Base-by-base conservation (phyloP, 2,113 vertebrate genomes). In the Orcinus orca region DNA sequence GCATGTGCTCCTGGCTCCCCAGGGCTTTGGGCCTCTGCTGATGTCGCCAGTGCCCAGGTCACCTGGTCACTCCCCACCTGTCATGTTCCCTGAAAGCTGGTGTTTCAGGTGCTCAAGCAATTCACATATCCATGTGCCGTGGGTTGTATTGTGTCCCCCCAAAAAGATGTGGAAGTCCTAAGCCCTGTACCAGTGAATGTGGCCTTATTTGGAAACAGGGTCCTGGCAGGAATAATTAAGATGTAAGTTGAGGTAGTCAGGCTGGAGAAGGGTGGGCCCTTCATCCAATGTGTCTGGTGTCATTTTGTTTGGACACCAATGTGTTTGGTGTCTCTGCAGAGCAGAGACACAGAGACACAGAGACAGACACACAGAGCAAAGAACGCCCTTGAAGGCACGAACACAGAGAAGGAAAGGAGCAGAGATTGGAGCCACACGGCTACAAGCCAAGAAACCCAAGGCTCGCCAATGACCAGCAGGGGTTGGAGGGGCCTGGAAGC, bases 331-430 rank as follows among this genome's bases (percentile, higher is more conserved):
- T 17, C 71, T 15, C 23, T 8, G 77, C 74, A 62, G 9, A 13
- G 47, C 18, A 50, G 82, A 67, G 60, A 23, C 21, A 21, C 18
- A 50, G 82, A 67, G 60, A 23, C 21, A 21, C 74, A 33, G 8
- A 77, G 44, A 31, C 26, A 3, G 44, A 50, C 17, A 31, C 8
- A 11, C 10, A 5, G 47, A 33, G 5, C 74, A n/a, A 31, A 77
- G 29, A n/a, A n/a, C 0, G 14, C 14, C 8, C 0, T 11, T 2
- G 74, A 38, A 3, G 12, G n/a, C 18, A 33, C 3, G 2, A 6
- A 9, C 21, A 2, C 36, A 9, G 29, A n/a, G 65, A 25, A 13
- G 65, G 12, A 8, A 31, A 5, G 4, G 15, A 25, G 60, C 31
- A 6, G 47, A 55, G n/a, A 5, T 29, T 2, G 9, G 31, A 38